Percentiles rank a stretch among this genome's conserved stretches.
These are phyloP conservation scores for Tricholauxania praeusta DNA, from an alignment of 2,888 invertebrate genomes.

Conservation along the genomic window DNA sequence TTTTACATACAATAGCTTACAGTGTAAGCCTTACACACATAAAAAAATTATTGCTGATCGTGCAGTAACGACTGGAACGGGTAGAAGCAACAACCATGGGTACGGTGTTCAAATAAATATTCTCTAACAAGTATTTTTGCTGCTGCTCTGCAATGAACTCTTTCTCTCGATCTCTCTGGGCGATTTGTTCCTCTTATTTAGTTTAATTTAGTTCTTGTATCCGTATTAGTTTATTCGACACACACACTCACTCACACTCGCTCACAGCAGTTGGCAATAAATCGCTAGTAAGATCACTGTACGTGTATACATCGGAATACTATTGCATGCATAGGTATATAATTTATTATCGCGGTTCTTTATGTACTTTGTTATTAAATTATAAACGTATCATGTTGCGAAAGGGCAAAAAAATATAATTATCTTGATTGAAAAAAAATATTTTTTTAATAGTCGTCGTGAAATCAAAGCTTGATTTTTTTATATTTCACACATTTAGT, in stretches of 20 bases:
- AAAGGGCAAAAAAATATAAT: slow-evolving; percentile 29
- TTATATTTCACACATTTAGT: slow-evolving; percentile 7
- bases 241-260: background rate
- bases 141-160: slow-evolving; percentile 16
- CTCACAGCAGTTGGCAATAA: background rate
- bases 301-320: background rate
- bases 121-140: background rate
- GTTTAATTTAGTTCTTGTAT: slow-evolving; percentile 7
- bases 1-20: too few species aligned
- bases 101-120: too few species aligned
- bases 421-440: slow-evolving; percentile 13
- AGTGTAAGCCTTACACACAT: background rate
- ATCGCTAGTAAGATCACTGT: background rate
- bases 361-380: slow-evolving; percentile 37
- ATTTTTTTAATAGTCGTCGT: background rate
- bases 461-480: slow-evolving; percentile 1
- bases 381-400: slow-evolving; percentile 44
- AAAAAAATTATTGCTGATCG: slow-evolving; percentile 24
- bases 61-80: slow-evolving; percentile 14
- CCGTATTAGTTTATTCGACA: slow-evolving; percentile 11
- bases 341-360: slow-evolving; percentile 34
- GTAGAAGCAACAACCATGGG: too few species aligned
- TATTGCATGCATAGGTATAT: background rate
- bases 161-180: background rate
- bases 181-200: background rate